Conservation (phyloP, 2,113 vertebrate genomes). For the Vimba vimba region DNA sequence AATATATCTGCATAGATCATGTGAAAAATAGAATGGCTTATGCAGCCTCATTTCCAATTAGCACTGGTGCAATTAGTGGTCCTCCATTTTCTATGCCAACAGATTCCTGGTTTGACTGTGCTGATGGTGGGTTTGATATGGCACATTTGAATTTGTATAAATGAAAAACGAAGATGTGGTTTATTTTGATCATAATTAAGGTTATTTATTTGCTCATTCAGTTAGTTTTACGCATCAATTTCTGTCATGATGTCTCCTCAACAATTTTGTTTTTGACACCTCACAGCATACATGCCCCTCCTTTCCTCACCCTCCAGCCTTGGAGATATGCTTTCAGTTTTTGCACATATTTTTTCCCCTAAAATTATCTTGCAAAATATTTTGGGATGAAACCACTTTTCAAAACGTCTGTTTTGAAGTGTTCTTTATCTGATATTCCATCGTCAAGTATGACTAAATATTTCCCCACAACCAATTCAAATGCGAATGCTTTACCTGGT, state of each 20-base stretch:
- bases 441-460: slow-evolving; percentile 37
- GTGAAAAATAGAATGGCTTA: slow-evolving; percentile 53
- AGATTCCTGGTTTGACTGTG: slow-evolving; percentile 66
- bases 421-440: neutral
- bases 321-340: slow-evolving; percentile 23
- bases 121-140: slow-evolving; percentile 73
- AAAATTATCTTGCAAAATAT: neutral
- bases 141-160: slow-evolving; percentile 60
- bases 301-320: slow-evolving; percentile 25
- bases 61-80: slow-evolving; percentile 79
- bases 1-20: slow-evolving; percentile 31
- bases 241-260: slow-evolving; percentile 15
- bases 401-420: neutral
- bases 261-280: slow-evolving; percentile 47
- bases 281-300: slow-evolving; percentile 11
- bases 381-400: neutral
- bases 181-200: neutral
- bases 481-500: neutral
- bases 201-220: neutral
- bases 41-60: slow-evolving; percentile 73
- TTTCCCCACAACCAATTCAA: slow-evolving; percentile 21
- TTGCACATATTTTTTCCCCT: slow-evolving; percentile 3
- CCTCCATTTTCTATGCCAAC: slow-evolving; percentile 82
- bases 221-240: neutral
- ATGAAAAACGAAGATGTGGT: neutral